phyloP scores from a whole-genome alignment of 2,797 vertebrate species.

The Euphonia xanthogaster region DNA sequence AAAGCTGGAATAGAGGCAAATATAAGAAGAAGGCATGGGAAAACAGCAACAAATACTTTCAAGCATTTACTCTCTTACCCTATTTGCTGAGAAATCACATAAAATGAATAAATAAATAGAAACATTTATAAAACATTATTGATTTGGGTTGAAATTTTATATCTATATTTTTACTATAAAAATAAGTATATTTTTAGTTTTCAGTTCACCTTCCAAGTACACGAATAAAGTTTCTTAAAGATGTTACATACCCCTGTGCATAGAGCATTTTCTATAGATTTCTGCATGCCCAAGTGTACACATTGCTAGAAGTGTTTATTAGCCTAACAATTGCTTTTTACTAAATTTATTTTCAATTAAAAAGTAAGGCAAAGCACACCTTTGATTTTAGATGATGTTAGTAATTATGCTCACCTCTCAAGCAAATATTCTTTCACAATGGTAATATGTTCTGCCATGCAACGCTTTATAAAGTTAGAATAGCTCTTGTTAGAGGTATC shows the following conservation, averaged over 20 bases:
- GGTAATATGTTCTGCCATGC: conserved; percentile 14
- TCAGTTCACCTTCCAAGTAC: neutral
- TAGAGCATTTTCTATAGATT: neutral
- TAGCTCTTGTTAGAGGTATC: conserved; percentile 14
- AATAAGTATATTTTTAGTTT: neutral
- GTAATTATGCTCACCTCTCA: neutral
- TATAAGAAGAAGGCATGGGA: neutral
- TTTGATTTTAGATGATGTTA: conserved; percentile 43
- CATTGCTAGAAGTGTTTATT: neutral
- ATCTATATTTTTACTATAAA: neutral
- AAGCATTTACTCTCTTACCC: neutral
- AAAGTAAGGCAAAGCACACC: neutral
- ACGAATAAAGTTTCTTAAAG: neutral
- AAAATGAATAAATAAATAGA: neutral
- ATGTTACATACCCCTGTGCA: neutral
- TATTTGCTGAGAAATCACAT: neutral
- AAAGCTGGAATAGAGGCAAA: neutral
- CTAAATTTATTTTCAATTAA: conserved; percentile 26
- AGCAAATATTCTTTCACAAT: neutral
- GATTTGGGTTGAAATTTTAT: neutral
- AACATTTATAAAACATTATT: neutral
- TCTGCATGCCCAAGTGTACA: neutral
- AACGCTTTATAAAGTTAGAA: neutral
- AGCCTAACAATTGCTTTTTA: neutral
- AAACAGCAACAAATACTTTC: neutral